Evolutionary conservation across 2,113 vertebrate genomes (phyloP).

Genomic region (Gallinago media): DNA sequence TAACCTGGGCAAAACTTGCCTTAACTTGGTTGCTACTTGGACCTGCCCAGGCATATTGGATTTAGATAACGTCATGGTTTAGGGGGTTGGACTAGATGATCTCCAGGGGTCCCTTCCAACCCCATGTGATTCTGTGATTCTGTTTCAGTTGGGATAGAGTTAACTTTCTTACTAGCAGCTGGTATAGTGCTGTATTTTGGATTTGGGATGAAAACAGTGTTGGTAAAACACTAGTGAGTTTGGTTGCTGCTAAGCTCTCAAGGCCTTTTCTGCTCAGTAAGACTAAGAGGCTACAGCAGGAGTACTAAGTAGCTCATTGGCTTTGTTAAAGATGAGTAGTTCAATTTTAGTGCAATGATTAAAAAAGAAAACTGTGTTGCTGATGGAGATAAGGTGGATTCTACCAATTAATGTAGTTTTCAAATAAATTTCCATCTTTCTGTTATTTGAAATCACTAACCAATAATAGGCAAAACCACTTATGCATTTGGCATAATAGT

Average conservation of each 20-base stretch:
- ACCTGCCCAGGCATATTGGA: background rate
- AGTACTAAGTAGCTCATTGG: background rate
- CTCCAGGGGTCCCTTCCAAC: no score
- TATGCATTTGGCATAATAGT: background rate
- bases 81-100: no score
- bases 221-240: background rate
- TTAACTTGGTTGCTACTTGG: background rate
- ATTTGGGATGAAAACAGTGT: background rate
- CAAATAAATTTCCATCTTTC: background rate
- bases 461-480: background rate
- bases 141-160: background rate
- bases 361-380: background rate
- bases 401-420: background rate
- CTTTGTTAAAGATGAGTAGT: background rate
- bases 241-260: background rate
- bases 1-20: background rate
- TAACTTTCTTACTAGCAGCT: background rate
- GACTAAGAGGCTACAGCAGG: background rate
- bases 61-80: background rate
- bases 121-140: no score
- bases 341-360: background rate
- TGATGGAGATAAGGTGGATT: background rate
- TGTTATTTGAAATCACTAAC: background rate
- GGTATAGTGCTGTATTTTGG: background rate
- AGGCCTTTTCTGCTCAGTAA: background rate